Percentiles rank a stretch among this genome's conserved stretches.
Conservation (phyloP, 1,140 invertebrate genomes). For the Drosophila sturtevanti region DNA sequence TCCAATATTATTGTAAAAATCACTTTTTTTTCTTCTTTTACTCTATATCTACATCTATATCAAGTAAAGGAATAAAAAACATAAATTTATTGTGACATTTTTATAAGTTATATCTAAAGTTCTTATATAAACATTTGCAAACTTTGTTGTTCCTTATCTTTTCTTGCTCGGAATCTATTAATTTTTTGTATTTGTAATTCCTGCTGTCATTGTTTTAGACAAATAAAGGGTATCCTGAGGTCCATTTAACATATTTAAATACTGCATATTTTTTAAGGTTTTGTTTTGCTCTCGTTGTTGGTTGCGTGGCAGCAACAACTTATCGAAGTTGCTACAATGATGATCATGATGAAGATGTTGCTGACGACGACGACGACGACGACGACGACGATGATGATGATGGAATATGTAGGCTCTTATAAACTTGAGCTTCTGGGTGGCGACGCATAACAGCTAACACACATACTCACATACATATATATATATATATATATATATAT, state of each 20-base stretch:
- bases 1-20: no score
- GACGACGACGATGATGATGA: conserved; percentile 63
- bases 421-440: conserved; percentile 79
- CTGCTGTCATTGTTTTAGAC: not conserved
- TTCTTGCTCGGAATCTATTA: no score
- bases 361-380: conserved; percentile 32
- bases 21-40: no score
- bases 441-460: conserved; percentile 66
- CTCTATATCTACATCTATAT: no score
- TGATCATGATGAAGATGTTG: conserved; percentile 1
- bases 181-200: no score
- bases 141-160: no score
- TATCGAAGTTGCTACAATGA: conserved; percentile 38
- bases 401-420: conserved; percentile 75
- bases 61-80: no score
- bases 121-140: no score
- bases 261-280: not conserved
- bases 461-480: conserved; percentile 25
- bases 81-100: no score
- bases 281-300: conserved; percentile 19
- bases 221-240: not conserved
- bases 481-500: no score
- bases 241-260: not conserved
- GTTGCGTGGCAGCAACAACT: conserved; percentile 69
- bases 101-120: no score